Percentiles rank a stretch among this genome's conserved stretches.
Conservation (phyloP, 2,888 invertebrate species). For the Plusia festucae region DNA sequence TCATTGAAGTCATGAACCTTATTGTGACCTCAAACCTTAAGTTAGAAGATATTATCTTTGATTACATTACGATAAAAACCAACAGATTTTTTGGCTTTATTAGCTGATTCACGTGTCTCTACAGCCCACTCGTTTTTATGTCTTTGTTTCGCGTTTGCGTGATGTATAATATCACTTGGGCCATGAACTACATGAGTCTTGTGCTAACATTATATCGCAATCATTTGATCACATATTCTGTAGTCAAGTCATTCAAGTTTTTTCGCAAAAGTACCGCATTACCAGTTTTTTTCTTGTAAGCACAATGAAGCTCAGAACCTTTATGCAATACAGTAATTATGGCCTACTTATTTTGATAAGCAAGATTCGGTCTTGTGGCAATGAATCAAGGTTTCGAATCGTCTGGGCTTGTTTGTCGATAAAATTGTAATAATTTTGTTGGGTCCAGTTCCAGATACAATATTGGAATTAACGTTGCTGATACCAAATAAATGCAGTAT, state of each 20-base stretch:
- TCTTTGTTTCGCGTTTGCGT: conserved; percentile 1
- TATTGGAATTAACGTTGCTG: neutral
- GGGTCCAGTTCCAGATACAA: conserved; percentile 1
- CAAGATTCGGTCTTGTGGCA: neutral
- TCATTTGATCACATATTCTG: conserved; percentile 10
- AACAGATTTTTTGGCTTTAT: neutral
- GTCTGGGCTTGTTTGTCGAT: neutral
- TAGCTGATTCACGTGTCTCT: neutral
- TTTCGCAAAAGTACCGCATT: conserved; percentile 27
- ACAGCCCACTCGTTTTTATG: neutral
- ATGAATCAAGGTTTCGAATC: conserved; percentile 7
- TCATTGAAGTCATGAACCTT: neutral
- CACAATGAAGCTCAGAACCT: conserved; percentile 23
- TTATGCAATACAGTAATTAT: conserved; percentile 22
- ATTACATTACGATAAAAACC: neutral
- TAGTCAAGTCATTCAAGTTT: conserved; percentile 20
- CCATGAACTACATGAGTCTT: neutral
- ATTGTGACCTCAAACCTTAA: neutral
- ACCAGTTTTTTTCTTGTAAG: conserved; percentile 21
- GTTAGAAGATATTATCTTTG: neutral
- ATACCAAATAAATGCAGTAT: neutral
- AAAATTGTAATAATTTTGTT: neutral
- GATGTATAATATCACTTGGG: conserved; percentile 2
- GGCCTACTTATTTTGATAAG: neutral
- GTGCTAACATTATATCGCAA: conserved; percentile 12